These are phyloP conservation scores for Mormyrops attenuatus DNA, from an alignment of 2,797 vertebrate genomes.

Conservation along the genomic window DNA sequence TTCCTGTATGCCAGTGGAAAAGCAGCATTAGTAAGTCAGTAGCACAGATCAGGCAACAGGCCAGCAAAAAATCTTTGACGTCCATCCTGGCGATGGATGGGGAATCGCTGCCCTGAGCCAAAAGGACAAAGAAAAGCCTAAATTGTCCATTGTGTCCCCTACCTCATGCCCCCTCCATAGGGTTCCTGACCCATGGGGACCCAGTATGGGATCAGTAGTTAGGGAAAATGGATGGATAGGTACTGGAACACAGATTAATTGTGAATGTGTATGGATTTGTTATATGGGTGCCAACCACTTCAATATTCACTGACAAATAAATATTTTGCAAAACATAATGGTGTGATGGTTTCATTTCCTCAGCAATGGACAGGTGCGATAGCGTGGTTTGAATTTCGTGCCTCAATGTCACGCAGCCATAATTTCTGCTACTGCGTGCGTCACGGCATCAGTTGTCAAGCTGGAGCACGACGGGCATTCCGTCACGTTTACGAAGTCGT, in stretches of 20 bases:
- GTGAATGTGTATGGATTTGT: background rate
- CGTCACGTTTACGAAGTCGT: background rate
- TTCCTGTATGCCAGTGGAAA: background rate
- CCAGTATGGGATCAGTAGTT: background rate
- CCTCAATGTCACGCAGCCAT: background rate
- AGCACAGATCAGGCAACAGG: background rate
- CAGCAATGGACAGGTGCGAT: background rate
- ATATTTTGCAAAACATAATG: background rate
- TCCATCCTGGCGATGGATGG: background rate
- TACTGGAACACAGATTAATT: background rate
- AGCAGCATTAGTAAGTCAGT: background rate
- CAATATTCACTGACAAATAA: background rate
- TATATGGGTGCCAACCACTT: background rate
- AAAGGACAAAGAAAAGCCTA: background rate
- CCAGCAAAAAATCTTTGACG: background rate
- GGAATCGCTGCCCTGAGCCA: background rate
- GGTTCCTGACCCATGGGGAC: background rate
- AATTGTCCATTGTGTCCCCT: background rate
- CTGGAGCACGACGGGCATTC: background rate
- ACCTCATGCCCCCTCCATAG: background rate
- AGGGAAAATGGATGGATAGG: background rate
- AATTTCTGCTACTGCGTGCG: background rate
- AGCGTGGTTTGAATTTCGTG: background rate
- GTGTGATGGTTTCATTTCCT: background rate
- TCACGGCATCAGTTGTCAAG: background rate